These are phyloP conservation scores for Meriones psammophilus DNA, from an alignment of 2,797 vertebrate species.

Conservation along the genomic window DNA sequence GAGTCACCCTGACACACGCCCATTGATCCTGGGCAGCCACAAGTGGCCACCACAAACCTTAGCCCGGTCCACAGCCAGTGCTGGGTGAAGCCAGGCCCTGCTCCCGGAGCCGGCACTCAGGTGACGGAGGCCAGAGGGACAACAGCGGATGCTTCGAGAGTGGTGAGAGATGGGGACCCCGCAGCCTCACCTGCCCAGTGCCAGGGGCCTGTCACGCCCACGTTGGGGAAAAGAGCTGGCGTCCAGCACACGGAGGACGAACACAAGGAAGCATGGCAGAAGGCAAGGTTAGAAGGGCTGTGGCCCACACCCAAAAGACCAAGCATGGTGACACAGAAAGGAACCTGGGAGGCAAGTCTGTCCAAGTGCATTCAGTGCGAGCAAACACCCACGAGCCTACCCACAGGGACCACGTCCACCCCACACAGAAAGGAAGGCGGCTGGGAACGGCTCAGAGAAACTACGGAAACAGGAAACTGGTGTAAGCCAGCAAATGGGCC, in stretches of 20 bases:
- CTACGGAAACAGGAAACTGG: background rate
- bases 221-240: too few relatives aligned
- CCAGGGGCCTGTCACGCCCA: too few relatives aligned
- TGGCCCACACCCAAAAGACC: background rate
- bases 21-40: background rate
- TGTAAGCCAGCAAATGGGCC: background rate
- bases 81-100: background rate
- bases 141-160: background rate
- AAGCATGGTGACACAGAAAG: too few relatives aligned
- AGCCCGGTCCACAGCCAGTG: background rate
- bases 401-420: background rate
- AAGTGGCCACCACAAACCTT: too few relatives aligned
- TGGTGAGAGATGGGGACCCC: background rate
- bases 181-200: too few relatives aligned
- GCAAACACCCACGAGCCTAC: background rate
- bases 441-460: background rate
- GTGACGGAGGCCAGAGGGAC: background rate
- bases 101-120: background rate
- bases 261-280: background rate
- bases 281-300: background rate
- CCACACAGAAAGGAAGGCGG: background rate
- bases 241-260: too few relatives aligned
- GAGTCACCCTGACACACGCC: background rate
- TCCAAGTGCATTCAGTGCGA: background rate
- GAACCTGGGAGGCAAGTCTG: background rate